Conservation (phyloP, 2,797 vertebrate genomes). For the Arnoldichthys spilopterus region DNA sequence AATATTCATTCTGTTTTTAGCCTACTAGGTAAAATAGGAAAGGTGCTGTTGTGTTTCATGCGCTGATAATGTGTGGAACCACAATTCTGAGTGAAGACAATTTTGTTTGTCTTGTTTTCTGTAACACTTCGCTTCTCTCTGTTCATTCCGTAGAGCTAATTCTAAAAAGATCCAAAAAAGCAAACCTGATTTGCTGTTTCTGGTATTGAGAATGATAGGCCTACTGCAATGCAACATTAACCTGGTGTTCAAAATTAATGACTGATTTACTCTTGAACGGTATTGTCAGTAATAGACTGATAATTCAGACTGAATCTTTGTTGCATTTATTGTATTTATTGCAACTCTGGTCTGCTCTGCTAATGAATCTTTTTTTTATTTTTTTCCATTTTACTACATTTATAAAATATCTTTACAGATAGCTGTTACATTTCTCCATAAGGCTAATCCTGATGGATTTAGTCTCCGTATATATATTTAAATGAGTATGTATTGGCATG, state of each 20-base stretch:
- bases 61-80: conserved; percentile 13
- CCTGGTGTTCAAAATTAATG: conserved; percentile 5
- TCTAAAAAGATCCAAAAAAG: conserved; percentile 8
- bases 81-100: conserved; percentile 25
- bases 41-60: conserved; percentile 30
- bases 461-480: no score
- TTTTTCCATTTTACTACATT: no score
- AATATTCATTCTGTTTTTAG: conserved; percentile 49
- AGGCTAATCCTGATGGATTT: no score
- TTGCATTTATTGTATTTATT: neutral
- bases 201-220: conserved; percentile 3
- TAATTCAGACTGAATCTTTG: neutral
- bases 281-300: neutral
- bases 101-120: conserved; percentile 24
- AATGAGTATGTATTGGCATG: no score
- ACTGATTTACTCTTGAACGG: neutral
- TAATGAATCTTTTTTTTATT: no score
- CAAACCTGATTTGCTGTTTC: neutral
- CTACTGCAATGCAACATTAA: conserved; percentile 17
- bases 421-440: no score
- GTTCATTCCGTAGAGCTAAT: conserved; percentile 45
- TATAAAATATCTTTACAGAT: no score
- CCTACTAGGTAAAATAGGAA: conserved; percentile 36
- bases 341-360: neutral
- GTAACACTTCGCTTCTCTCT: conserved; percentile 39